A percentile compares a stretch with the other conserved stretches of the same genome.
Evolutionary conservation across 2,888 invertebrate species (phyloP).

Genomic region (Parnassius glacialis): DNA sequence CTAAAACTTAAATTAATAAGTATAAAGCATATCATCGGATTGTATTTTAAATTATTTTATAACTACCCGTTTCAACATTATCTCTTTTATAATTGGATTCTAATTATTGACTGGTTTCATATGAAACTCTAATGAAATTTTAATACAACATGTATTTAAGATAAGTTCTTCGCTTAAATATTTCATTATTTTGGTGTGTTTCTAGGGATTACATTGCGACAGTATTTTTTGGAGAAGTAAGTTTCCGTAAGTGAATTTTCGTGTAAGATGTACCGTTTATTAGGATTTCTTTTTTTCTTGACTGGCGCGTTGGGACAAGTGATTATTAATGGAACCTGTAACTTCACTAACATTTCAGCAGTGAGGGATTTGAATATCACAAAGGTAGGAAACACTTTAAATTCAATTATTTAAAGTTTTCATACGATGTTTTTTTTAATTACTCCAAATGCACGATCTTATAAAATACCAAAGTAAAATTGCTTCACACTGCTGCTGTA

Average conservation of each 20-base stretch:
- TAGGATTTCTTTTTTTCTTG: conserved; percentile 9
- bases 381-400: conserved; percentile 5
- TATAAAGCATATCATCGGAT: too few species aligned
- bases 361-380: conserved; percentile 19
- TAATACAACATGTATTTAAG: conserved; percentile 12
- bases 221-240: neutral
- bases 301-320: conserved; percentile 12
- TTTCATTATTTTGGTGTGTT: conserved; percentile 4
- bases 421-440: too few species aligned
- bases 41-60: too few species aligned
- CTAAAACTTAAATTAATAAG: too few species aligned
- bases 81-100: conserved; percentile 5
- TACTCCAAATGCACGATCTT: too few species aligned
- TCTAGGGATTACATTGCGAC: neutral
- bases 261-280: conserved; percentile 12
- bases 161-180: neutral
- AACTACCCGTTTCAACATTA: too few species aligned
- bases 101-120: neutral
- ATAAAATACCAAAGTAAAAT: too few species aligned
- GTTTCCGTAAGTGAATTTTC: neutral
- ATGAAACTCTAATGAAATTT: conserved; percentile 1
- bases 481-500: too few species aligned
- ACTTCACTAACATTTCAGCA: conserved; percentile 13
- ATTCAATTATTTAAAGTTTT: too few species aligned
- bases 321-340: conserved; percentile 20